Percentiles rank a stretch among this genome's conserved stretches.
phyloP scores from a whole-genome alignment of 2,113 vertebrate genomes.

The Rostratula benghalensis region DNA sequence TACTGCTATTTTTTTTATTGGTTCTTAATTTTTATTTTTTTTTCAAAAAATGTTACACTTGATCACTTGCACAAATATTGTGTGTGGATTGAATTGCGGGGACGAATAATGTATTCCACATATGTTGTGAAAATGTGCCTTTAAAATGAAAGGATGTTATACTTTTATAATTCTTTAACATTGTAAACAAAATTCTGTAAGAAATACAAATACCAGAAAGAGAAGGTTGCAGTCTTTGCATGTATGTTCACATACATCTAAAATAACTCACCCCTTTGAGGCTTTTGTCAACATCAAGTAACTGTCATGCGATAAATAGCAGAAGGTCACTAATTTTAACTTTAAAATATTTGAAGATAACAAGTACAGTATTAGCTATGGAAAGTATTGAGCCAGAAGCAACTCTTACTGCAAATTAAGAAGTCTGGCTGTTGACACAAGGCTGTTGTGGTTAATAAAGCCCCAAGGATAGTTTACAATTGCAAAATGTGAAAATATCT shows the following conservation, averaged over 20 bases:
- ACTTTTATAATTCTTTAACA: neutral
- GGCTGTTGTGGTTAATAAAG: neutral
- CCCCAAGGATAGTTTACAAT: neutral
- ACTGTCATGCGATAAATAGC: neutral
- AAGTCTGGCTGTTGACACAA: neutral
- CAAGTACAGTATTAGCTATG: neutral
- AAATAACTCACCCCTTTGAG: neutral
- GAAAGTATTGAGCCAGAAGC: neutral
- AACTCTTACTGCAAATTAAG: neutral
- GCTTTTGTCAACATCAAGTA: neutral
- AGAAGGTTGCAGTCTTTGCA: neutral
- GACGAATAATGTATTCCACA: neutral
- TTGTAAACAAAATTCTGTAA: neutral
- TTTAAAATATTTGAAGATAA: neutral
- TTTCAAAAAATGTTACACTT: neutral
- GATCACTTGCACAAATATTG: neutral
- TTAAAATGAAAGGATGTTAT: neutral
- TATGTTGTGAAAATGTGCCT: neutral
- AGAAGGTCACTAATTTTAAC: neutral
- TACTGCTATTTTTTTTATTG: neutral
- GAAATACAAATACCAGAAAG: neutral
- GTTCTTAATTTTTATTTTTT: neutral
- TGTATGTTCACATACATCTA: neutral
- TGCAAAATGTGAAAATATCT: neutral
- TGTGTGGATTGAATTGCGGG: neutral